Evolutionary conservation across 2,113 vertebrate species (phyloP).

Genomic region (Taurulus bubalis): DNA sequence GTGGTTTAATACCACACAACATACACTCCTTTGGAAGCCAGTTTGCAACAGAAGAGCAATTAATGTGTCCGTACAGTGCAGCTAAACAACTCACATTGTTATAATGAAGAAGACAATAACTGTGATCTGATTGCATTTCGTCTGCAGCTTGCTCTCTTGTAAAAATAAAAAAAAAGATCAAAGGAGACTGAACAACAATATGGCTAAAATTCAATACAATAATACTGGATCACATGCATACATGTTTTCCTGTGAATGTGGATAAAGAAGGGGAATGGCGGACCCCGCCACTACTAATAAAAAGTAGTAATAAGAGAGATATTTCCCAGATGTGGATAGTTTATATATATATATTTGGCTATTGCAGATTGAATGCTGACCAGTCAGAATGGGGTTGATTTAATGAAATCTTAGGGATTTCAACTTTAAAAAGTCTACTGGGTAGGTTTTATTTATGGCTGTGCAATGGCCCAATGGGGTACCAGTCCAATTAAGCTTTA

Average conservation of each 20-base stretch:
- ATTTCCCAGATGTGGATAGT: background rate
- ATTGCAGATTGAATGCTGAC: background rate
- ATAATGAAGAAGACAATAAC: background rate
- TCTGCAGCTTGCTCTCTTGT: background rate
- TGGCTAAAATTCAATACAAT: background rate
- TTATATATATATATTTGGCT: background rate
- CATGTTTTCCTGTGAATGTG: background rate
- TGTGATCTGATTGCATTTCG: background rate
- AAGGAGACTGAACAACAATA: background rate
- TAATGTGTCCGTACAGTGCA: background rate
- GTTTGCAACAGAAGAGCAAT: background rate
- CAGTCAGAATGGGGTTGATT: background rate
- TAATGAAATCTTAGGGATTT: conserved; percentile 40
- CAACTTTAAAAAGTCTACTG: conserved; percentile 26
- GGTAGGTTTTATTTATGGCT: conserved; percentile 47
- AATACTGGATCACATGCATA: background rate
- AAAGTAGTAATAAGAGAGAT: background rate
- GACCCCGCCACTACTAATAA: background rate
- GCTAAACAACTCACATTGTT: background rate
- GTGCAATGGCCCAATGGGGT: conserved; percentile 61
- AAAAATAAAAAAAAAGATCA: background rate
- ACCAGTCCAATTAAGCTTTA: conserved; percentile 78
- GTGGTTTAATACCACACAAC: background rate
- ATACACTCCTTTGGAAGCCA: background rate
- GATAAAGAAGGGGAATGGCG: background rate